Base-by-base conservation (phyloP, 2,888 invertebrate genomes). In the Lochmaea crataegi region DNA sequence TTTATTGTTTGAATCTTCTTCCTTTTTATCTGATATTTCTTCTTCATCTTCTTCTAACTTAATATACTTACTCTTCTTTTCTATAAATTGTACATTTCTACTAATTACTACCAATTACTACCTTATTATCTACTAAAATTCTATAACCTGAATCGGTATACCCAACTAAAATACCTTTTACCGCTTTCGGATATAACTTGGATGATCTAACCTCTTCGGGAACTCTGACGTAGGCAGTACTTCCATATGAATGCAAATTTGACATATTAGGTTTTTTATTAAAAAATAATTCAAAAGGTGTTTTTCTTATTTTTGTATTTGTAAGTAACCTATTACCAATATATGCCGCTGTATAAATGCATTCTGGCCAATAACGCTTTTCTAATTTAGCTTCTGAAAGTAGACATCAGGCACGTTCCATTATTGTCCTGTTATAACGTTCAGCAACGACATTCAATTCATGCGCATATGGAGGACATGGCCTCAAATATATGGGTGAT, bases 241-340 rank as follows among this genome's bases (percentile, higher is more conserved):
- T 41, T 41, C 41, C 41, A 41, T 41, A 41, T 41, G 3, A 41
- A 41, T 41, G 41, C 41, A 41, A 41, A 41, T 42, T 11, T 42
- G 48, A 48, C 48, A 48, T 1, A 48, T 48, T n/a, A n/a, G 48
- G 48, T 48, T 48, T 48, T n/a, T 48, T 48, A n/a, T 48, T 48
- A 48, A n/a, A 48, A 48, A 48, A 48, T 48, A 48, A n/a, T 48
- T 48, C 12, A n/a, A 48, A 48, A n/a, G 48, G 48, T 48, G n/a
- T 12, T 48, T 48, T 48, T 48, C n/a, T 14, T 12, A 48, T 48
- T 48, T 48, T 48, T n/a, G 48, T 48, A 48, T 48, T 48, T 48
- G 48, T 48, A 48, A 48, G 48, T 42, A 42, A 11, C 42, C 42
- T 48, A 48, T 48, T 48, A 48, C 45, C 45, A 48, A 48, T 48